Conservation (phyloP, 2,113 vertebrate species). For the Noctilio leporinus region DNA sequence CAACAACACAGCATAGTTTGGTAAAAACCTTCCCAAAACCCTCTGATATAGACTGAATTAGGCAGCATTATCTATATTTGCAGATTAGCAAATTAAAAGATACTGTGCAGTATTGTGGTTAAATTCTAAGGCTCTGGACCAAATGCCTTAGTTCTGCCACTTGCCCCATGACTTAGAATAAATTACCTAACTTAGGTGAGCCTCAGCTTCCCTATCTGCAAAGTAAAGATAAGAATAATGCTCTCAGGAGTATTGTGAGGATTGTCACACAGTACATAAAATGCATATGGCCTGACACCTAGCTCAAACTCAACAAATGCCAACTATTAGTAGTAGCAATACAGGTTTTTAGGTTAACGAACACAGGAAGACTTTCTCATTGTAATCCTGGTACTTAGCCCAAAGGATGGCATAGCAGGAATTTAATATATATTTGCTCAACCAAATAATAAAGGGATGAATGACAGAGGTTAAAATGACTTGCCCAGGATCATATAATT, state of each 20-base stretch:
- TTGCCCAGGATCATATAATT: background rate
- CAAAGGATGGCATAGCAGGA: background rate
- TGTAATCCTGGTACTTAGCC: background rate
- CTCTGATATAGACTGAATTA: background rate
- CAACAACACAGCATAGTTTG: background rate
- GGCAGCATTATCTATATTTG: background rate
- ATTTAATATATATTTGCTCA: background rate
- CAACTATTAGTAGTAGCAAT: background rate
- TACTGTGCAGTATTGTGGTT: background rate
- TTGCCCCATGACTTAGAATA: background rate
- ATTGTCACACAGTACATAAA: background rate
- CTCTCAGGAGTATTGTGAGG: background rate
- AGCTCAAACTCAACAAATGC: background rate
- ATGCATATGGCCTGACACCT: background rate
- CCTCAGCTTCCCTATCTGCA: background rate
- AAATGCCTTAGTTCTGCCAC: background rate
- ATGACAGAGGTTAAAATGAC: background rate
- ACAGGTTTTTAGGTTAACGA: background rate
- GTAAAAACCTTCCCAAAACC: background rate
- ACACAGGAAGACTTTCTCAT: background rate
- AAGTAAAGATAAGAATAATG: background rate
- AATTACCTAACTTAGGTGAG: background rate
- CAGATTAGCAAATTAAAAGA: background rate
- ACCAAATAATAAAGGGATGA: background rate
- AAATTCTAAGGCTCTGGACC: background rate